These are phyloP conservation scores for Rattus rattus DNA, from an alignment of 2,113 vertebrate species.

Conservation along the genomic window DNA sequence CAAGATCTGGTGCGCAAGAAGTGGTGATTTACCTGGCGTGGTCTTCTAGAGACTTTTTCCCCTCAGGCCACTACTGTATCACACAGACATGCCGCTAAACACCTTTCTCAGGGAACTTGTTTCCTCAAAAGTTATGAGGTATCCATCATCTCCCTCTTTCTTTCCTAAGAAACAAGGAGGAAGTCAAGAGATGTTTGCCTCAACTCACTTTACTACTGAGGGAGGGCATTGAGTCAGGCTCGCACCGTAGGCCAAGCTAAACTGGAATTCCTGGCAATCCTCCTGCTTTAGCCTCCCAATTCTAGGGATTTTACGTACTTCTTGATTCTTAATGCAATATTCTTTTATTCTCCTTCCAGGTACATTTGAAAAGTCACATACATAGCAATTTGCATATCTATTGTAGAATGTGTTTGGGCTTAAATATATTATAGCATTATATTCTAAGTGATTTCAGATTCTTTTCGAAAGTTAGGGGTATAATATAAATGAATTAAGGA, in stretches of 20 bases:
- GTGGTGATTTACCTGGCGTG: background rate
- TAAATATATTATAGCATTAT: background rate
- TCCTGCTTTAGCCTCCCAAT: background rate
- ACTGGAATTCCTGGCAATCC: background rate
- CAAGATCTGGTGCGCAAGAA: background rate
- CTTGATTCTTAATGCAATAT: background rate
- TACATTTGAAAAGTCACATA: background rate
- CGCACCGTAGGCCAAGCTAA: background rate
- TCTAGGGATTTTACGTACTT: background rate
- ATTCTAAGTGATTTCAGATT: conserved; percentile 32
- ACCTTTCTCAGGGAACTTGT: background rate
- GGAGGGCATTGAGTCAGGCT: background rate
- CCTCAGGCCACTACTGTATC: background rate
- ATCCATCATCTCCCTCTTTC: background rate
- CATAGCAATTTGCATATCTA: background rate
- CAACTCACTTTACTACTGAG: background rate
- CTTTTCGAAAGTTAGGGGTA: background rate
- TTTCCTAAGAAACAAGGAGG: background rate
- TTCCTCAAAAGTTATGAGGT: background rate
- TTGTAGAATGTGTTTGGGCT: background rate
- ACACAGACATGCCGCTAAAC: background rate
- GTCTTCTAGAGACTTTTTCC: background rate
- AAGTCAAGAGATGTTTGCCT: background rate
- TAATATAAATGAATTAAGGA: conserved; percentile 20
- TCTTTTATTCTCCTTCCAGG: background rate